Percentiles rank a stretch among this genome's conserved stretches.
Evolutionary conservation across 2,888 invertebrate genomes (phyloP).

Genomic region (Erpobdella octoculata): DNA sequence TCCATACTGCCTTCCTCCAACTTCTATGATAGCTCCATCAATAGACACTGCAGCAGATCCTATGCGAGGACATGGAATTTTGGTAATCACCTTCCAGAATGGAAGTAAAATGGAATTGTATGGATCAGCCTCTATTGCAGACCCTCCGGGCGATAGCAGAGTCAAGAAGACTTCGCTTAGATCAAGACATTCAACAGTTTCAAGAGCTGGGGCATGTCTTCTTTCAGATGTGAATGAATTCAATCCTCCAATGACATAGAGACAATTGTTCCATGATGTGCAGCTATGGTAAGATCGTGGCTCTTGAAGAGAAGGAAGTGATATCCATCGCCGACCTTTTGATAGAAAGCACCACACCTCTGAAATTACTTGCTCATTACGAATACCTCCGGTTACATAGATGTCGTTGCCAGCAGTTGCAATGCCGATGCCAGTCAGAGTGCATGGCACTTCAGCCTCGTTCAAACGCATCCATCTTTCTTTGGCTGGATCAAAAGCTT

Average conservation of each 20-base stretch:
- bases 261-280: conserved; percentile 42
- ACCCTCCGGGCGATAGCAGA: not conserved
- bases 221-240: conserved; percentile 39
- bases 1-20: conserved; percentile 44
- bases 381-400: conserved; percentile 48
- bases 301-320: conserved; percentile 43
- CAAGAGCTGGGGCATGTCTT: conserved; percentile 42
- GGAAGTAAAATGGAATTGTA: no score
- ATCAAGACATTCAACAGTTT: conserved; percentile 48
- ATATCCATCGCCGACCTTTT: conserved; percentile 44
- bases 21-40: conserved; percentile 46
- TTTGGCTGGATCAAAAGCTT: conserved; percentile 49
- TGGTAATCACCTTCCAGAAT: conserved; percentile 35
- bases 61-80: conserved; percentile 45
- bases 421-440: conserved; percentile 45
- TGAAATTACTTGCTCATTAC: conserved; percentile 43
- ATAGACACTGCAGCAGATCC: conserved; percentile 46
- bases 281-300: conserved; percentile 49
- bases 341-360: conserved; percentile 49
- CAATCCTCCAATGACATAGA: conserved; percentile 48
- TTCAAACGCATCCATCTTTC: conserved; percentile 46
- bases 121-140: not conserved
- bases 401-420: conserved; percentile 45
- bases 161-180: conserved; percentile 31
- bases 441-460: conserved; percentile 43